These are phyloP conservation scores for Eulithis testata DNA, from an alignment of 2,888 invertebrate genomes.

Conservation along the genomic window DNA sequence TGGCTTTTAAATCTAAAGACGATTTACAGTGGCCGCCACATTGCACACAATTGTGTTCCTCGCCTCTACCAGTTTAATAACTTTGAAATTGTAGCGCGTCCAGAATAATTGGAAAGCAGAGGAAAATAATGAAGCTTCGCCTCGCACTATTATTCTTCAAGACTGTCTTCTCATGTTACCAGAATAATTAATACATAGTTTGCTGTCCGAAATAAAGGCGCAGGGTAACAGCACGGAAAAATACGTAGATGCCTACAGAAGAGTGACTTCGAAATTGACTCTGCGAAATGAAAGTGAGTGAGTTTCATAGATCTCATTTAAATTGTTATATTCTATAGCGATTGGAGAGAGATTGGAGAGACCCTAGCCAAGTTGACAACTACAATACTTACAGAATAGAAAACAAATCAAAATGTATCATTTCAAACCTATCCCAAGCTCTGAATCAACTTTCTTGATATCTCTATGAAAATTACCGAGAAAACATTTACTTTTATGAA, in stretches of 20 bases:
- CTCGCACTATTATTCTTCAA: conserved; percentile 1
- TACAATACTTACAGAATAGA: too few relatives aligned
- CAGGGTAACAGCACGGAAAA: conserved; percentile 1
- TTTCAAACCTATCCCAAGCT: too few relatives aligned
- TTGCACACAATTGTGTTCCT: not conserved
- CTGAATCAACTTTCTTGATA: too few relatives aligned
- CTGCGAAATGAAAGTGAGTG: too few relatives aligned
- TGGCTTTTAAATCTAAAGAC: too few relatives aligned
- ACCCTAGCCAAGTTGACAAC: too few relatives aligned
- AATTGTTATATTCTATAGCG: too few relatives aligned
- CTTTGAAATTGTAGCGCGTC: conserved; percentile 1
- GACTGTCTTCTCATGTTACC: conserved; percentile 10
- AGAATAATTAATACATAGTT: conserved; percentile 20
- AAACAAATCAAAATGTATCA: too few relatives aligned
- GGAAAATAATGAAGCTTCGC: conserved; percentile 11
- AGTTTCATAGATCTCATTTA: too few relatives aligned
- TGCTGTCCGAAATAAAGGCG: conserved; percentile 7
- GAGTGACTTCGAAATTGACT: not conserved
- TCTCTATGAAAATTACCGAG: too few relatives aligned
- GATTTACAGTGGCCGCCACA: not conserved
- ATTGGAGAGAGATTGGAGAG: too few relatives aligned
- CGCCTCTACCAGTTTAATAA: not conserved
- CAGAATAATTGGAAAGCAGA: conserved; percentile 15
- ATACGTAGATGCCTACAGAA: not conserved
- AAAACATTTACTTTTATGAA: too few relatives aligned